phyloP scores from a whole-genome alignment of 2,888 invertebrate species.

The Rhamnusium bicolor region DNA sequence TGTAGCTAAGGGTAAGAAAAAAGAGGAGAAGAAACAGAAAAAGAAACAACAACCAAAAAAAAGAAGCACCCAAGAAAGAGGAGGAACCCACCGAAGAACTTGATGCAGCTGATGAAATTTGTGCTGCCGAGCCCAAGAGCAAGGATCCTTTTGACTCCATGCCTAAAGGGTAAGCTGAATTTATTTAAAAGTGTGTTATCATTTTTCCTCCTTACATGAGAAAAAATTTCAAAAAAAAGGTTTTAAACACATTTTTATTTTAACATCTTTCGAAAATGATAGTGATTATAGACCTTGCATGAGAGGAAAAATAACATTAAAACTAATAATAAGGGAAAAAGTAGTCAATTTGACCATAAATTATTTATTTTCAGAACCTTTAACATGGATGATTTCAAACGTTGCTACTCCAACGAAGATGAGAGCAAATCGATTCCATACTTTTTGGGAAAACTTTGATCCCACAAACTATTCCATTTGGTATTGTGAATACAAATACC shows the following conservation, averaged over 20 bases:
- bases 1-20: conserved; percentile 61
- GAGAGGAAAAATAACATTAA: too few relatives aligned
- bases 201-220: too few relatives aligned
- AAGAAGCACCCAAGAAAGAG: conserved; percentile 72
- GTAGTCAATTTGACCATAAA: neutral
- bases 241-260: too few relatives aligned
- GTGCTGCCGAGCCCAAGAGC: conserved; percentile 84
- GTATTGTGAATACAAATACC: conserved; percentile 97
- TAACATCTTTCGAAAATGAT: too few relatives aligned
- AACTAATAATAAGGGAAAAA: neutral
- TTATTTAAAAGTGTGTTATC: neutral
- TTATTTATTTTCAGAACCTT: conserved; percentile 80
- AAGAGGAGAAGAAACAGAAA: conserved; percentile 68
- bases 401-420: conserved; percentile 97
- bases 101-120: conserved; percentile 79
- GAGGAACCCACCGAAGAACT: conserved; percentile 76
- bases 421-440: conserved; percentile 94
- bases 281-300: too few relatives aligned
- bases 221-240: too few relatives aligned
- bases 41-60: conserved; percentile 71
- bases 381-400: conserved; percentile 97
- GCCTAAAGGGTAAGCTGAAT: conserved; percentile 85
- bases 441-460: conserved; percentile 99
- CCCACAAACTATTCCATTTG: conserved; percentile 97
- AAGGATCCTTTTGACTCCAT: conserved; percentile 93